These are phyloP conservation scores for Muscidifurax raptorellus DNA, from an alignment of 1,140 invertebrate species.

Conservation along the genomic window DNA sequence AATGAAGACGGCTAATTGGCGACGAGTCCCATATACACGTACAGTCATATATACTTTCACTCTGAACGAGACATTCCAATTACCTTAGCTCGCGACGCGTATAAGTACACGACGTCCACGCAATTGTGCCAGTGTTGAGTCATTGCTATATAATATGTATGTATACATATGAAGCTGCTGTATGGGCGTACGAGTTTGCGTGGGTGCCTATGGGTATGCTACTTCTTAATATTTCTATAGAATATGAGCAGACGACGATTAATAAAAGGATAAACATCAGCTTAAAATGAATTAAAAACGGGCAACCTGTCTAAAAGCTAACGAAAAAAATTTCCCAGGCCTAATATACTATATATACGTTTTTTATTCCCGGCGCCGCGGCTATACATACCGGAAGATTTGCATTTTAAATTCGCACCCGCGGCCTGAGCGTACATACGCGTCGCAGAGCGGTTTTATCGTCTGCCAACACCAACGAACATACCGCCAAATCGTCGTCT, in stretches of 20 bases:
- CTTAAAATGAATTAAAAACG: too few relatives aligned
- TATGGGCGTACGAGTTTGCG: not conserved
- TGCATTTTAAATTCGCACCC: constrained; percentile 16
- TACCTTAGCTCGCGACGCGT: not conserved
- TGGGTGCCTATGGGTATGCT: too few relatives aligned
- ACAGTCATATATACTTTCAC: constrained; percentile 12
- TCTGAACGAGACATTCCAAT: constrained; percentile 2
- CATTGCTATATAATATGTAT: not conserved
- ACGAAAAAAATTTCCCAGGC: not conserved
- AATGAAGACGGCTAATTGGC: constrained; percentile 36
- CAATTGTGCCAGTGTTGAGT: not conserved
- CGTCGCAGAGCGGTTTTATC: not conserved
- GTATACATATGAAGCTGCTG: not conserved
- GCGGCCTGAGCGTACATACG: too few relatives aligned
- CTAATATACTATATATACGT: too few relatives aligned
- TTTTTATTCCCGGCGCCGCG: constrained; percentile 18
- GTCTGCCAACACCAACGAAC: not conserved
- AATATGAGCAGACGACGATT: too few relatives aligned
- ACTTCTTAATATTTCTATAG: too few relatives aligned
- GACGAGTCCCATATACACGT: not conserved
- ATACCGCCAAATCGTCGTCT: not conserved
- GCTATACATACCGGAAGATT: constrained; percentile 13
- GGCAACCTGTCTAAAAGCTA: not conserved
- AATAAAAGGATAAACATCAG: too few relatives aligned
- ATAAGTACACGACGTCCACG: not conserved